A percentile compares a stretch with the other conserved stretches of the same genome.
phyloP scores from a whole-genome alignment of 1,140 invertebrate species.

The Tachypleus tridentatus region DNA sequence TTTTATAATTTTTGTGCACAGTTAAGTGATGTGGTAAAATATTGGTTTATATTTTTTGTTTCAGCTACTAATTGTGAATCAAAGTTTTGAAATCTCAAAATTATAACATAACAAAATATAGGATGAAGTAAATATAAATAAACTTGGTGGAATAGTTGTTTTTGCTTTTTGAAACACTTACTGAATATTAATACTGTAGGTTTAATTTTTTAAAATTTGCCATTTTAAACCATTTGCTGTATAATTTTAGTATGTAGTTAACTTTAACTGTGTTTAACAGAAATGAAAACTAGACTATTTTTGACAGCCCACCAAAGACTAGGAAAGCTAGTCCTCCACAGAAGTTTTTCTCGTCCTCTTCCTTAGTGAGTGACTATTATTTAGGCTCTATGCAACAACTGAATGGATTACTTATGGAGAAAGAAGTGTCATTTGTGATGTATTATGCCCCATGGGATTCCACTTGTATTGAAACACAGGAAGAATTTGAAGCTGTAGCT shows the following conservation, averaged over 20 bases:
- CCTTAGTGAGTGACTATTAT: slow-evolving; percentile 56
- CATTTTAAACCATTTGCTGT: background rate
- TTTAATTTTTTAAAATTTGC: background rate
- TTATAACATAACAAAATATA: too few species aligned
- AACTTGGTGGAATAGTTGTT: too few species aligned
- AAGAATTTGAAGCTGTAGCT: slow-evolving; percentile 59
- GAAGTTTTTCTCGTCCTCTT: slow-evolving; percentile 49
- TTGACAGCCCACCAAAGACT: slow-evolving; percentile 50
- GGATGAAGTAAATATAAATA: too few species aligned
- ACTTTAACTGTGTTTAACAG: slow-evolving; percentile 1
- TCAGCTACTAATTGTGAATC: too few species aligned
- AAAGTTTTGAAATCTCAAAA: too few species aligned
- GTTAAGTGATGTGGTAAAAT: too few species aligned
- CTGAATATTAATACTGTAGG: background rate
- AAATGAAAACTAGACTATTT: slow-evolving; percentile 3
- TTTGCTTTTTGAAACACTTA: background rate
- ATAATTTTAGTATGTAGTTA: background rate
- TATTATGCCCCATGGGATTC: slow-evolving; percentile 85
- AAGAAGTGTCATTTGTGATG: slow-evolving; percentile 66
- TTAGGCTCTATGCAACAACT: slow-evolving; percentile 50
- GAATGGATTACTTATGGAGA: slow-evolving; percentile 43
- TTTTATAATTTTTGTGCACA: too few species aligned
- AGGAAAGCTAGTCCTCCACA: slow-evolving; percentile 47
- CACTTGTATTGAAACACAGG: slow-evolving; percentile 51
- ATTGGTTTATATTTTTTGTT: too few species aligned